Evolutionary conservation across 2,888 invertebrate genomes (phyloP).

Genomic region (Tanytarsus gracilentus): DNA sequence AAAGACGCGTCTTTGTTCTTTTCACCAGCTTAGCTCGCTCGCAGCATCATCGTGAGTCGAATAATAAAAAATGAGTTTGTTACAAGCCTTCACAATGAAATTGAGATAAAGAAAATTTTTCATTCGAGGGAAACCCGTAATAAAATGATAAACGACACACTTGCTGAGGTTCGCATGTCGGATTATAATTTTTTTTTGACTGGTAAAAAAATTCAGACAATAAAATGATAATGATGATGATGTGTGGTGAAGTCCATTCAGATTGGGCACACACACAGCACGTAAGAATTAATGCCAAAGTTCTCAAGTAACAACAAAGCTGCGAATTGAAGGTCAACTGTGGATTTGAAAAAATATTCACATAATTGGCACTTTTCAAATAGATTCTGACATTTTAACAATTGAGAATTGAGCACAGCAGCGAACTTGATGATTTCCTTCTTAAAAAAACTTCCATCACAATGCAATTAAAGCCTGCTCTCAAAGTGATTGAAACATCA

Average conservation of each 20-base stretch:
- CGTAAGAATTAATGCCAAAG: not conserved
- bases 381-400: too few relatives aligned
- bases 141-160: not conserved
- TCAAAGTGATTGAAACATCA: too few relatives aligned
- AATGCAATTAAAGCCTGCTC: too few relatives aligned
- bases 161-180: not conserved
- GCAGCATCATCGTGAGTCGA: too few relatives aligned
- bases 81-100: too few relatives aligned
- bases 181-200: not conserved
- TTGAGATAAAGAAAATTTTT: not conserved
- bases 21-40: too few relatives aligned
- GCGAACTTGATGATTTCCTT: too few relatives aligned
- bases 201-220: not conserved
- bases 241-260: not conserved
- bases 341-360: not conserved
- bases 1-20: conserved; percentile 5
- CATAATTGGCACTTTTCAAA: too few relatives aligned
- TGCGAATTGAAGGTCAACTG: not conserved
- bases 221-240: not conserved
- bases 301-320: conserved; percentile 1
- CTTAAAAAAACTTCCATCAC: too few relatives aligned
- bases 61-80: too few relatives aligned
- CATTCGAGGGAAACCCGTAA: not conserved
- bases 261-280: not conserved
- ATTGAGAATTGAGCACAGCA: too few relatives aligned